Conservation (phyloP, 1,140 invertebrate genomes). For the Leptinotarsa undecemlineata region DNA sequence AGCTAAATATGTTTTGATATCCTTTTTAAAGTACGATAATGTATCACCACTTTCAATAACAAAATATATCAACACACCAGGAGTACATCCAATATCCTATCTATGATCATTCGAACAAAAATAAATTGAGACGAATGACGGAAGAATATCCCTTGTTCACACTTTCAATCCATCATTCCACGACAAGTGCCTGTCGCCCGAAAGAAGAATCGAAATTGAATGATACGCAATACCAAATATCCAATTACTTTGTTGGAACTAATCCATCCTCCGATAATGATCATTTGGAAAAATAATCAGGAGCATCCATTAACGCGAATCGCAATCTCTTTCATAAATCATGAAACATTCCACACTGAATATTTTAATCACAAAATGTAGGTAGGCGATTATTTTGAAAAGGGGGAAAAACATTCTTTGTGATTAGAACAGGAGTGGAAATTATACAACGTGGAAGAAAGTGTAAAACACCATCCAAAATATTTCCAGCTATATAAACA, state of each 20-base stretch:
- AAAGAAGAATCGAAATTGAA: background rate
- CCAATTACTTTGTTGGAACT: conserved; percentile 2
- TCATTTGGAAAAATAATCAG: background rate
- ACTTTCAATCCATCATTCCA: background rate
- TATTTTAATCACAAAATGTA: conserved; percentile 6
- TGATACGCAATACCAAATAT: background rate
- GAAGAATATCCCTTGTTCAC: background rate
- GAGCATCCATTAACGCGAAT: background rate
- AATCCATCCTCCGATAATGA: background rate
- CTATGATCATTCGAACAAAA: too few relatives aligned
- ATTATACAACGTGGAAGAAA: too few relatives aligned
- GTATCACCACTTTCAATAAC: too few relatives aligned
- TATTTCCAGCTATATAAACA: too few relatives aligned
- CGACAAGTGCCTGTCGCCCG: background rate
- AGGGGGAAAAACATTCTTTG: too few relatives aligned
- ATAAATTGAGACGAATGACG: too few relatives aligned
- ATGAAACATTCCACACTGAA: background rate
- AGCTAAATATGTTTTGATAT: too few relatives aligned
- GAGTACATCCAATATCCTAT: too few relatives aligned
- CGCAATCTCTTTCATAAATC: background rate
- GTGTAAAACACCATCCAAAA: too few relatives aligned
- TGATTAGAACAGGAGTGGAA: too few relatives aligned
- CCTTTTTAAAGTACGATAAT: too few relatives aligned
- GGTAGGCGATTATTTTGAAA: background rate
- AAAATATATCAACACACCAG: too few relatives aligned